These are phyloP conservation scores for Nasonovia ribisnigri DNA, from an alignment of 2,888 invertebrate genomes.

Conservation along the genomic window DNA sequence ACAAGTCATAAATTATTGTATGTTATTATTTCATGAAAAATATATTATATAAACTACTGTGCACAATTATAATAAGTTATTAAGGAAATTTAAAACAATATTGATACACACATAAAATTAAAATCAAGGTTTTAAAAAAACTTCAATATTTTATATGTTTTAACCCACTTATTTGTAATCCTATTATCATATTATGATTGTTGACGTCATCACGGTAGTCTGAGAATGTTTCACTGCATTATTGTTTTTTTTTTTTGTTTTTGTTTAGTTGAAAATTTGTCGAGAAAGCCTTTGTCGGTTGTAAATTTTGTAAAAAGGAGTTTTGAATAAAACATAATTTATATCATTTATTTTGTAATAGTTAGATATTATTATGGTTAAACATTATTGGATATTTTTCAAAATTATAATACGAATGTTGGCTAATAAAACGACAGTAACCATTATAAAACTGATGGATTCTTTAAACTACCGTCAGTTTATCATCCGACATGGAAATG, in stretches of 20 bases:
- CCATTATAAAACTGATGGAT: slow-evolving; percentile 2
- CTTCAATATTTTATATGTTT: not conserved
- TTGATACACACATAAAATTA: not conserved
- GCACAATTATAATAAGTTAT: not conserved
- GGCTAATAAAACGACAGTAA: not conserved
- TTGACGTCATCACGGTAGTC: not conserved
- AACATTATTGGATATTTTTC: not conserved
- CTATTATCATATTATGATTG: not conserved
- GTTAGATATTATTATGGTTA: not conserved
- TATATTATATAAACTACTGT: not conserved
- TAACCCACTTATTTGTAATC: not conserved
- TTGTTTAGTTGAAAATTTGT: not conserved
- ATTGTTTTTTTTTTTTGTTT: not conserved
- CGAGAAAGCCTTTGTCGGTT: not conserved
- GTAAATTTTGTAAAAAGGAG: not conserved
- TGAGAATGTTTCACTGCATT: not conserved
- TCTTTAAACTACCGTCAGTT: slow-evolving; percentile 10
- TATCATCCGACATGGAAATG: not conserved
- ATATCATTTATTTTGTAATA: not conserved
- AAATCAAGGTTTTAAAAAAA: not conserved
- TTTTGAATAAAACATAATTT: not conserved
- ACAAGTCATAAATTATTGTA: not conserved
- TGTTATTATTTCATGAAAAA: not conserved
- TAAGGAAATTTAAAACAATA: not conserved
- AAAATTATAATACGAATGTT: not conserved